A percentile compares a stretch with the other conserved stretches of the same genome.
Conservation (phyloP, 2,113 vertebrate genomes). For the Amblyornis subalaris region DNA sequence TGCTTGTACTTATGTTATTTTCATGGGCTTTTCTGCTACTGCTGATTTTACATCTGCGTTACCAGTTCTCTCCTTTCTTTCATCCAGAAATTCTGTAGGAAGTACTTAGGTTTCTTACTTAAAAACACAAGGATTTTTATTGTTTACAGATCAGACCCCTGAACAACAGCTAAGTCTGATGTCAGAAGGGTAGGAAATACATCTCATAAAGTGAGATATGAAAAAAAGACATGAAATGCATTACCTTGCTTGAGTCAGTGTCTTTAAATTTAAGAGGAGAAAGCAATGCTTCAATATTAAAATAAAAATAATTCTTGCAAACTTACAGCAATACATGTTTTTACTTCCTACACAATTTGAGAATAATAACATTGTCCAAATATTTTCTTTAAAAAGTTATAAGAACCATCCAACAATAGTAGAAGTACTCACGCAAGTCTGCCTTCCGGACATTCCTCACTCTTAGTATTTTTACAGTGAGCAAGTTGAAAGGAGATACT, state of each 20-base stretch:
- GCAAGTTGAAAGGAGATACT: conserved; percentile 60
- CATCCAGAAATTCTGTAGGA: background rate
- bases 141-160: background rate
- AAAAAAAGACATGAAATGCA: background rate
- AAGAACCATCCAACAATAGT: background rate
- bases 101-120: background rate
- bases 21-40: background rate
- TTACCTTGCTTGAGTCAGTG: background rate
- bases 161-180: background rate
- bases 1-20: background rate
- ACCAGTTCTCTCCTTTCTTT: background rate
- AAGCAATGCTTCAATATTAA: background rate
- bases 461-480: conserved; percentile 59
- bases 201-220: background rate
- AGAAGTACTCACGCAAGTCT: conserved; percentile 59
- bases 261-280: background rate
- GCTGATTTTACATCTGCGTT: background rate
- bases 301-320: background rate
- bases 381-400: background rate
- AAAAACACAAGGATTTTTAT: background rate
- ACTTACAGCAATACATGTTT: background rate
- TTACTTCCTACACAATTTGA: background rate
- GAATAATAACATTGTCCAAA: background rate
- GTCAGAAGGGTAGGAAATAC: background rate
- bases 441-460: conserved; percentile 59